phyloP scores from a whole-genome alignment of 2,113 vertebrate species.

The Crocuta crocuta region DNA sequence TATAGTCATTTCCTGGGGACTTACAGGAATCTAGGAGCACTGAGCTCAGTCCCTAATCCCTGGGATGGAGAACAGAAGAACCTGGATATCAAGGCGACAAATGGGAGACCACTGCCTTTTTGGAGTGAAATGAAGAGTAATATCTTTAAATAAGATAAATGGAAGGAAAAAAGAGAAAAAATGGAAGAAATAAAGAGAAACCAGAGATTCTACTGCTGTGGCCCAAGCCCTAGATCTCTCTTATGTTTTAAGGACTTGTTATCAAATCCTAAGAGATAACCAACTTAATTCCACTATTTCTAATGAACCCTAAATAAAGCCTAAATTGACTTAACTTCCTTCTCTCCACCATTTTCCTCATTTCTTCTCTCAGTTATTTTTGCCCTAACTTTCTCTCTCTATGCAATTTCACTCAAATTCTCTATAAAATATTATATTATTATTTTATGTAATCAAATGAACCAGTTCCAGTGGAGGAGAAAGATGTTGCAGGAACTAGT shows the following conservation, averaged over 20 bases:
- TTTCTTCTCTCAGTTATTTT: neutral
- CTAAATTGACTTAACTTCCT: neutral
- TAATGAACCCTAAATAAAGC: neutral
- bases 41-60: neutral
- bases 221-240: neutral
- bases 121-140: neutral
- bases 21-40: neutral
- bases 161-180: slow-evolving; percentile 6
- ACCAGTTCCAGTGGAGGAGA: neutral
- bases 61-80: neutral
- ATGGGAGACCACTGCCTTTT: neutral
- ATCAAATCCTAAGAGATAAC: neutral
- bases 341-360: neutral
- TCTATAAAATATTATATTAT: neutral
- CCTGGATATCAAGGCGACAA: neutral
- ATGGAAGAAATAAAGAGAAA: slow-evolving; percentile 4
- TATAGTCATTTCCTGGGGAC: neutral
- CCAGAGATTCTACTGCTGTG: neutral
- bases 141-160: slow-evolving; percentile 18
- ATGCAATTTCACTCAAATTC: neutral
- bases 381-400: neutral
- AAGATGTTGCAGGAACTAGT: slow-evolving; percentile 2
- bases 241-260: neutral
- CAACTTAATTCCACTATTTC: neutral
- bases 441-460: neutral